These are phyloP conservation scores for Pocota personata DNA, from an alignment of 2,888 invertebrate genomes.

Conservation along the genomic window DNA sequence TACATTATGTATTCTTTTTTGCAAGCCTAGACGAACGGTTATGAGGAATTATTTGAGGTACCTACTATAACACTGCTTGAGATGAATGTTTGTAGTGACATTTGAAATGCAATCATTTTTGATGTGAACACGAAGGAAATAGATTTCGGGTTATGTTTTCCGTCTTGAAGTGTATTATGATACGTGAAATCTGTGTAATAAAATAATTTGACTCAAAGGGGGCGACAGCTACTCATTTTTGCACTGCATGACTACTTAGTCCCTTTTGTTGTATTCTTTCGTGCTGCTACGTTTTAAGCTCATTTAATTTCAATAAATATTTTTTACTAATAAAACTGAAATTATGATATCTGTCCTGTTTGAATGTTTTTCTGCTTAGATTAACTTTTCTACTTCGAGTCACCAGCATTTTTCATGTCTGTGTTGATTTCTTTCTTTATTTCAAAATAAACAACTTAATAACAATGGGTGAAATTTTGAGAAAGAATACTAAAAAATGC, in stretches of 20 bases:
- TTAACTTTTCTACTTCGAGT: neutral
- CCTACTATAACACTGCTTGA: slow-evolving; percentile 8
- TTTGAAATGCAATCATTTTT: slow-evolving; percentile 8
- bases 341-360: neutral
- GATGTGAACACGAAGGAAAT: neutral
- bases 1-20: slow-evolving; percentile 42
- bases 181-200: neutral
- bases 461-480: neutral
- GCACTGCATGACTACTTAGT: neutral
- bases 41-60: slow-evolving; percentile 68
- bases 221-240: neutral
- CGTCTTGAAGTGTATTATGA: neutral
- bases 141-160: neutral
- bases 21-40: slow-evolving; percentile 57
- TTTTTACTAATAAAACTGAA: neutral
- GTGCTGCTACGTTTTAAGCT: neutral
- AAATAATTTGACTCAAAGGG: neutral
- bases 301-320: neutral
- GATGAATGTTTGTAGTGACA: slow-evolving; percentile 31
- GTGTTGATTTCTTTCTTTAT: neutral
- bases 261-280: neutral
- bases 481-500: too few species aligned
- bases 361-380: neutral
- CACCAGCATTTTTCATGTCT: neutral
- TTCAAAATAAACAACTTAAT: neutral